These are phyloP conservation scores for Oophaga pumilio DNA, from an alignment of 2,113 vertebrate genomes.

Conservation along the genomic window DNA sequence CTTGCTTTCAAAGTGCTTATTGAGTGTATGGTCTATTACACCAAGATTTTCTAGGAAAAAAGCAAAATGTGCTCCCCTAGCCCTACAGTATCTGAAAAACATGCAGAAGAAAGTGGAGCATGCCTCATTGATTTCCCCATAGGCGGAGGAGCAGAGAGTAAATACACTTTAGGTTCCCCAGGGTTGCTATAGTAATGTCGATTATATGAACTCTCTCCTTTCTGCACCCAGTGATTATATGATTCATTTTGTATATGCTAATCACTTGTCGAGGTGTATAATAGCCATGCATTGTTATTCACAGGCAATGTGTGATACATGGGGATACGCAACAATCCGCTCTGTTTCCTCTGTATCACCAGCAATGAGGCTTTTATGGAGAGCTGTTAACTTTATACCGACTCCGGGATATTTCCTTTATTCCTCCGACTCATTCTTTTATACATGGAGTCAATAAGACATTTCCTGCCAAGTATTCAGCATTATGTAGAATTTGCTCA, in stretches of 20 bases:
- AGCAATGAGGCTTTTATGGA: background rate
- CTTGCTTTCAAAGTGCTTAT: background rate
- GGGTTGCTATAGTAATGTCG: constrained; percentile 5
- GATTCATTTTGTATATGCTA: background rate
- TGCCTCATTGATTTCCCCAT: background rate
- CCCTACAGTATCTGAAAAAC: background rate
- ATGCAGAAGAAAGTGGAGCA: background rate
- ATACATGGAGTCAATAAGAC: background rate
- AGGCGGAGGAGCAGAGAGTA: background rate
- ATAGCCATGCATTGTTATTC: background rate
- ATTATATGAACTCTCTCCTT: background rate
- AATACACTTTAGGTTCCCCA: background rate
- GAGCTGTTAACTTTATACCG: background rate
- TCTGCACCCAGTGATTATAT: background rate
- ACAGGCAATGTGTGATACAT: background rate
- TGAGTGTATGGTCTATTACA: background rate
- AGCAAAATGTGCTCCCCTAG: background rate
- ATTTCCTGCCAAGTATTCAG: background rate
- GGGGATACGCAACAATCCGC: background rate
- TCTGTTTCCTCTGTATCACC: background rate
- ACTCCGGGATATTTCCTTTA: background rate
- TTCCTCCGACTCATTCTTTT: background rate
- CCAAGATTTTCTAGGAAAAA: background rate
- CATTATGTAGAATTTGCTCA: background rate
- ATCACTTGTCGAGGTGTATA: background rate